These are phyloP conservation scores for Dendroctonus valens DNA, from an alignment of 1,140 invertebrate species.

Conservation along the genomic window DNA sequence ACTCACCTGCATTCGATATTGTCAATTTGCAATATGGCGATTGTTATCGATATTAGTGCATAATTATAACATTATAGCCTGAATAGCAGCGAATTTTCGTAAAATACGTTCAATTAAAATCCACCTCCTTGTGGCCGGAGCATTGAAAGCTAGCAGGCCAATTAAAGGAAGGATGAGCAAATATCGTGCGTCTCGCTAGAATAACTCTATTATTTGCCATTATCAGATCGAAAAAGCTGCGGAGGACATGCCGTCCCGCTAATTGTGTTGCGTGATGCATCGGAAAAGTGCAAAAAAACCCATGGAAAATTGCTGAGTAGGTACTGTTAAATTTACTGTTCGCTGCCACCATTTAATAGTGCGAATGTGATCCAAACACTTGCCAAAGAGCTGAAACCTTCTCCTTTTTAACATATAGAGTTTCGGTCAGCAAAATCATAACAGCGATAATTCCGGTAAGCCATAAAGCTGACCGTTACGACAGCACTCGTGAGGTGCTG, in stretches of 20 bases:
- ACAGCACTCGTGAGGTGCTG: neutral
- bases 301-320: constrained; percentile 5
- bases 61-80: too few relatives aligned
- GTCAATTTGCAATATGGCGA: too few relatives aligned
- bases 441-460: neutral
- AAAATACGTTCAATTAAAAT: too few relatives aligned
- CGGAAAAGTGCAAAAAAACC: constrained; percentile 25
- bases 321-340: neutral
- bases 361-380: neutral
- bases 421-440: too few relatives aligned
- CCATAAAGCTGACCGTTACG: constrained; percentile 8
- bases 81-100: too few relatives aligned
- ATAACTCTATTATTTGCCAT: constrained; percentile 46
- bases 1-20: too few relatives aligned
- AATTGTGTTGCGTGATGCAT: constrained; percentile 43
- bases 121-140: neutral
- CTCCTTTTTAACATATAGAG: too few relatives aligned
- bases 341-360: neutral
- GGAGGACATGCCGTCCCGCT: constrained; percentile 43
- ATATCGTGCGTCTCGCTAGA: constrained; percentile 44
- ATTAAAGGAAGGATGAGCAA: constrained; percentile 44
- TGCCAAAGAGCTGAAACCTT: neutral
- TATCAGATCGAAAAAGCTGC: constrained; percentile 45
- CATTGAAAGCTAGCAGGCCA: constrained; percentile 36
- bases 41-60: too few relatives aligned